Evolutionary conservation across 1,140 invertebrate species (phyloP).

Genomic region (Trichonephila inaurata): DNA sequence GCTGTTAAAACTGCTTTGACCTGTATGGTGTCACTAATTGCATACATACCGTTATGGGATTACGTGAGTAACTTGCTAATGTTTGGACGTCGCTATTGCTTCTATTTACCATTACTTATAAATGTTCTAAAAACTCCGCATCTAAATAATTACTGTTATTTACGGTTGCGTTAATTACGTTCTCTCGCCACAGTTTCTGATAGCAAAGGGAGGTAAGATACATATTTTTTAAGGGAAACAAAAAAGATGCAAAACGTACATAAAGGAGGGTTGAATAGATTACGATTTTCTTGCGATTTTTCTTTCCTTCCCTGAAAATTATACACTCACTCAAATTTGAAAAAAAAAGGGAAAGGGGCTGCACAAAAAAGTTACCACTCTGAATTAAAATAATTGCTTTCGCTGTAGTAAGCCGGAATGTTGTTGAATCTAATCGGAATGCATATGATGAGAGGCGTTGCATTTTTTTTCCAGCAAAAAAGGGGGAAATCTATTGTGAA

Average conservation of each 20-base stretch:
- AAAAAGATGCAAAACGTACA: neutral
- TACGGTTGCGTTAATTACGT: constrained; percentile 51
- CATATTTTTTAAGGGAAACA: constrained; percentile 9
- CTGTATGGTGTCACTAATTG: constrained; percentile 36
- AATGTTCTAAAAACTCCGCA: constrained; percentile 53
- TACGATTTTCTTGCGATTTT: constrained; percentile 23
- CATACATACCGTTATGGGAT: constrained; percentile 32
- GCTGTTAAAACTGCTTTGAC: constrained; percentile 2
- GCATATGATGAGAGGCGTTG: neutral
- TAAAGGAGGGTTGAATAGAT: neutral
- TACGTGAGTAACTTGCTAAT: constrained; percentile 64
- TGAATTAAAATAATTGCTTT: constrained; percentile 65
- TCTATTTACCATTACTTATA: constrained; percentile 27
- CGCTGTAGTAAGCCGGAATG: constrained; percentile 40
- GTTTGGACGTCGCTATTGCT: neutral
- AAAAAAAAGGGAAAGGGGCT: neutral
- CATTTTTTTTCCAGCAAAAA: neutral
- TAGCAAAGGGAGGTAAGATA: neutral
- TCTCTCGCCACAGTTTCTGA: neutral
- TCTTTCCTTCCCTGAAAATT: constrained; percentile 43
- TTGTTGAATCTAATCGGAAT: constrained; percentile 5
- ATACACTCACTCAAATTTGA: constrained; percentile 13
- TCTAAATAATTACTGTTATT: constrained; percentile 67
- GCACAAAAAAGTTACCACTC: constrained; percentile 47
- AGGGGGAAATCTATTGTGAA: constrained; percentile 7